phyloP scores from a whole-genome alignment of 1,140 invertebrate species.

The Aphidius ervi region DNA sequence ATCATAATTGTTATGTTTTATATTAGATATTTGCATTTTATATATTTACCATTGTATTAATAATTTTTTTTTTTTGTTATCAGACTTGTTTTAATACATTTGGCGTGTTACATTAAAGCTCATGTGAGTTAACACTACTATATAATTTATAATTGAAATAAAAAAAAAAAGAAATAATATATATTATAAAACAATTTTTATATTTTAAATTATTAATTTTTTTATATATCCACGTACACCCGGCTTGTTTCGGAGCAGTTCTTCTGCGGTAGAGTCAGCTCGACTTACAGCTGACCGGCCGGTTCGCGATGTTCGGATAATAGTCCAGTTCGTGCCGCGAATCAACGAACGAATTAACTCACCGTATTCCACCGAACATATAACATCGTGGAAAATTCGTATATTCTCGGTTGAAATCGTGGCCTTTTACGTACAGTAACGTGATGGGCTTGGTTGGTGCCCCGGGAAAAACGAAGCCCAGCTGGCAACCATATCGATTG shows the following conservation, averaged over 20 bases:
- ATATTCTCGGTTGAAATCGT: slow-evolving; percentile 12
- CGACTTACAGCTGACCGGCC: slow-evolving; percentile 52
- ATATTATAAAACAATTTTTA: background rate
- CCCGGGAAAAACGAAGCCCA: slow-evolving; percentile 2
- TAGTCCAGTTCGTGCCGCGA: slow-evolving; percentile 41
- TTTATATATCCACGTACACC: slow-evolving; percentile 8
- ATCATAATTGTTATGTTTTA: too few species aligned
- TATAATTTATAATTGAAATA: background rate
- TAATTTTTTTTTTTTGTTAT: too few species aligned
- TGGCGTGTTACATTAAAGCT: too few species aligned
- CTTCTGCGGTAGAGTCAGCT: slow-evolving; percentile 27
- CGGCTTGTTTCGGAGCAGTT: slow-evolving; percentile 16
- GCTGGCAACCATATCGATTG: background rate
- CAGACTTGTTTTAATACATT: too few species aligned
- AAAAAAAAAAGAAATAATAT: background rate
- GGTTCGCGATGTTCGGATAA: slow-evolving; percentile 49
- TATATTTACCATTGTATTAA: too few species aligned
- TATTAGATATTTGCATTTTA: too few species aligned
- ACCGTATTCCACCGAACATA: slow-evolving; percentile 12
- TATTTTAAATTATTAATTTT: background rate
- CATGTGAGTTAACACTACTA: too few species aligned
- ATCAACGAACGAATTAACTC: slow-evolving; percentile 8
- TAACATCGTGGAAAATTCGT: slow-evolving; percentile 2
- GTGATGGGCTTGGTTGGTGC: background rate
- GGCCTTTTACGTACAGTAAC: slow-evolving; percentile 18